Percentiles rank a stretch among this genome's conserved stretches.
Evolutionary conservation across 1,140 invertebrate genomes (phyloP).

Genomic region (Ridgeia piscesae): DNA sequence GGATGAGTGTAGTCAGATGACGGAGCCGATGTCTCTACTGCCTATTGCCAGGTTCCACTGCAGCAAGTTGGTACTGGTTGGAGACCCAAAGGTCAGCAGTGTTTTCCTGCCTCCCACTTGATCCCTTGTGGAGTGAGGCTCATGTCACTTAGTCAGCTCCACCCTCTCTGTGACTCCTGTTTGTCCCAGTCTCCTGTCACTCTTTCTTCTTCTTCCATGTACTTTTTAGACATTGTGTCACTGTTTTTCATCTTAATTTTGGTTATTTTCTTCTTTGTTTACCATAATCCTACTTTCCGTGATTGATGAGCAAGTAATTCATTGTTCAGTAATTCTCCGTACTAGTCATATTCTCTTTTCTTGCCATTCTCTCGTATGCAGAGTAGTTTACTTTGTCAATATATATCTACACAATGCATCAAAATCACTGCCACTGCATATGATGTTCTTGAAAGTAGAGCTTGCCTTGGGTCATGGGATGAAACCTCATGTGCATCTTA

Average conservation of each 20-base stretch:
- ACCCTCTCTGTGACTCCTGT: too few species aligned
- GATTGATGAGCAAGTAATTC: too few species aligned
- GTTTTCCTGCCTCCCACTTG: background rate
- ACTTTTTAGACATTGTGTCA: too few species aligned
- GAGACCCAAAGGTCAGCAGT: conserved; percentile 46
- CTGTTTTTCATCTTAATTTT: too few species aligned
- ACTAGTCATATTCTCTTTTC: background rate
- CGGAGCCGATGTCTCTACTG: conserved; percentile 47
- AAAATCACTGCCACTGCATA: background rate
- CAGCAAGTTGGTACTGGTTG: conserved; percentile 48
- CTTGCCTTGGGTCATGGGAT: background rate
- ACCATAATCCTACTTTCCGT: too few species aligned
- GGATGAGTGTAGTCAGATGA: conserved; percentile 53
- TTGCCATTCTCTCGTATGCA: background rate
- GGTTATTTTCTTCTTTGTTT: too few species aligned
- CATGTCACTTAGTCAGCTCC: too few species aligned
- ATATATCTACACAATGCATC: background rate
- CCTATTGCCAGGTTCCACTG: conserved; percentile 46
- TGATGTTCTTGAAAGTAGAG: background rate
- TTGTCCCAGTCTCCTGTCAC: too few species aligned
- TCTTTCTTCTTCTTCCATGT: too few species aligned
- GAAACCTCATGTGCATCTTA: background rate
- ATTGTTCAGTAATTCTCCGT: too few species aligned
- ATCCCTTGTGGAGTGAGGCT: too few species aligned
- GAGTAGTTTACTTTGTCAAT: background rate